Evolutionary conservation across 1,140 invertebrate species (phyloP), one percentile per base, ranked within the genome.

Genomic region (Platyscapa corneri): DNA sequence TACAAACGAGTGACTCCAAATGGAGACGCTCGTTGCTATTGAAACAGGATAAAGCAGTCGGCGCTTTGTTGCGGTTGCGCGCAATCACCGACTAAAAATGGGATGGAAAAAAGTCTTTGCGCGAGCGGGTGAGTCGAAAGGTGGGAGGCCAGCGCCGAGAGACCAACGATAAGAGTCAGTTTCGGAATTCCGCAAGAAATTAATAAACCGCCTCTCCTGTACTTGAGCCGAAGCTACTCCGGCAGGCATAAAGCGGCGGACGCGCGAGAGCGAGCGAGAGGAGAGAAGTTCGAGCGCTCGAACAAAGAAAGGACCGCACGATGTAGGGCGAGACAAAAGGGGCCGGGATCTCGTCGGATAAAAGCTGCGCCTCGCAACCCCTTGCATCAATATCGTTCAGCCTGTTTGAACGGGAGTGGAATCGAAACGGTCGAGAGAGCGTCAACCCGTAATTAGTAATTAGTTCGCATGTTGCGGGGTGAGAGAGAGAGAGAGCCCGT

Each of bases 401-500:
- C n/a, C 67, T 46, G 37, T 39, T 82, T 53, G 49, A 83, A 32
- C 86, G 34, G 76, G 10, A 56, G n/a, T 80, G 72, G 70, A 88
- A 88, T 88, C 84, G 87, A 88, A 87, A 85, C 86, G 85, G 82
- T 80, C 80, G 87, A 85, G 86, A 83, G 90, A 89, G 90, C 91
- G 91, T 90, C 91, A 91, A 92, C 88, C 90, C 88, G 90, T 92
- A 93, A 93, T 93, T 93, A 90, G 91, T 93, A 93, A 93, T 93
- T 93, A 93, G 91, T 90, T 87, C 87, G 89, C 88, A 86, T 88
- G 84, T 85, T 76, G 34, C 23, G 64, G 56, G 46, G 56, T 39
- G 49, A 34, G 34, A 39, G 30, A 53, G 80, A 72, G 67, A 6
- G 64, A 65, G 34, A 30, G 60, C 39, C 46, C 42, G 37, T 5